These are phyloP conservation scores for Molorchus minor DNA, from an alignment of 2,888 invertebrate species.

Conservation along the genomic window DNA sequence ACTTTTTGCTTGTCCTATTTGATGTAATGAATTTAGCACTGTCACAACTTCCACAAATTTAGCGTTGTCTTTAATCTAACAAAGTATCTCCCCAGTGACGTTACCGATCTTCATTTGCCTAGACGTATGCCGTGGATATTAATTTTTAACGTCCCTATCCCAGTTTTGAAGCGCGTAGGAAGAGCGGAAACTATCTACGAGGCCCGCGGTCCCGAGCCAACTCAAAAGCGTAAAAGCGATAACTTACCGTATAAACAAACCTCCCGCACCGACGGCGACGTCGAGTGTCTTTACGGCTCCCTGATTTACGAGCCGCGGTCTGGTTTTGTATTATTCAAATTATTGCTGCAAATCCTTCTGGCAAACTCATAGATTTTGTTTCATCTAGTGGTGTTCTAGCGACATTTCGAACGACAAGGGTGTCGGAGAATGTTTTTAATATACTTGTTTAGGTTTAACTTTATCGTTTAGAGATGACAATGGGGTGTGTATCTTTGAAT, in stretches of 20 bases:
- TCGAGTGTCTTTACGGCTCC: neutral
- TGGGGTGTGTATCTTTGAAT: too few species aligned
- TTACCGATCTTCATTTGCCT: neutral
- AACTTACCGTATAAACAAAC: neutral
- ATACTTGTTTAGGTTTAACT: too few species aligned
- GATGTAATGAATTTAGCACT: too few species aligned
- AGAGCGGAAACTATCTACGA: constrained; percentile 8
- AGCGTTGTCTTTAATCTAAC: too few species aligned
- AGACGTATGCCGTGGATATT: constrained; percentile 4
- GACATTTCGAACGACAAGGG: too few species aligned
- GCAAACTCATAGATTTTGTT: too few species aligned
- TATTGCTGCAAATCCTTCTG: neutral
- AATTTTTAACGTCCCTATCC: constrained; percentile 11
- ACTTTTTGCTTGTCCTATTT: too few species aligned
- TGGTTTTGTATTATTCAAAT: neutral
- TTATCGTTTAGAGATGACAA: too few species aligned
- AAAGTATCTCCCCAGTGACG: neutral
- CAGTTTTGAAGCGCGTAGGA: constrained; percentile 13
- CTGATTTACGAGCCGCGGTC: neutral
- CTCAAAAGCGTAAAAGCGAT: neutral
- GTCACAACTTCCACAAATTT: too few species aligned
- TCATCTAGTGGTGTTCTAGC: too few species aligned
- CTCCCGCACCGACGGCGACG: neutral
- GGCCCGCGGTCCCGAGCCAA: neutral
- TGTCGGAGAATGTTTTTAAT: too few species aligned